Conservation (phyloP, 2,113 vertebrate genomes). For the Heterochromis multidens region DNA sequence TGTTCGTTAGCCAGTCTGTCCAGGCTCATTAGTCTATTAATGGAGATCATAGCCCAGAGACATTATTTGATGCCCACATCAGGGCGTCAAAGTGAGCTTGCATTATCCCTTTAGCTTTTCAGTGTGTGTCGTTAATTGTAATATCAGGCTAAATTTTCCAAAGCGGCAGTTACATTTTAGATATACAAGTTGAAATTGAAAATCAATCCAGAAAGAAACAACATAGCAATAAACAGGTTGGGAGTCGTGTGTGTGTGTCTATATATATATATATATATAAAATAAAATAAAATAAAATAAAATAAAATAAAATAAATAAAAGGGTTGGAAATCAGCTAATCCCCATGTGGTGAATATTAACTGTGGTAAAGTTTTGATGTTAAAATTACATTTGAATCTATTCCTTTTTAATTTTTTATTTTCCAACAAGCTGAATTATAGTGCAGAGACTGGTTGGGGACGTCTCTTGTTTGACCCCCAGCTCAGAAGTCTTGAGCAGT, state of each 20-base stretch:
- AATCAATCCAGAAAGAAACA: neutral
- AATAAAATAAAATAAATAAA: too few species aligned
- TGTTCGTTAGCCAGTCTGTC: slow-evolving; percentile 40
- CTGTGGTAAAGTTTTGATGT: neutral
- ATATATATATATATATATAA: too few species aligned
- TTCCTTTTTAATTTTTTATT: neutral
- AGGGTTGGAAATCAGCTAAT: neutral
- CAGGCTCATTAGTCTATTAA: slow-evolving; percentile 15
- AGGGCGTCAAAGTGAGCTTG: neutral
- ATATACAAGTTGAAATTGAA: neutral
- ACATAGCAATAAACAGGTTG: neutral
- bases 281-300: too few species aligned
- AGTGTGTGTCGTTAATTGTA: neutral
- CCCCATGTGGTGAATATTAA: neutral
- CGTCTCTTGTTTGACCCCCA: slow-evolving; percentile 1
- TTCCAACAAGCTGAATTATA: neutral
- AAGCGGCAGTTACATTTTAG: neutral
- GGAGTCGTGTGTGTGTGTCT: too few species aligned
- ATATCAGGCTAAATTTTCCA: neutral
- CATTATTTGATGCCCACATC: neutral
- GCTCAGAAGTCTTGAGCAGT: neutral
- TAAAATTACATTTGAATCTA: neutral
- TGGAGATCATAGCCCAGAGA: slow-evolving; percentile 11
- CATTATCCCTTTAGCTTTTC: slow-evolving; percentile 27
- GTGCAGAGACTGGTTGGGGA: neutral